Evolutionary conservation across 2,113 vertebrate genomes (phyloP).

Genomic region (Chlorocebus sabaeus): DNA sequence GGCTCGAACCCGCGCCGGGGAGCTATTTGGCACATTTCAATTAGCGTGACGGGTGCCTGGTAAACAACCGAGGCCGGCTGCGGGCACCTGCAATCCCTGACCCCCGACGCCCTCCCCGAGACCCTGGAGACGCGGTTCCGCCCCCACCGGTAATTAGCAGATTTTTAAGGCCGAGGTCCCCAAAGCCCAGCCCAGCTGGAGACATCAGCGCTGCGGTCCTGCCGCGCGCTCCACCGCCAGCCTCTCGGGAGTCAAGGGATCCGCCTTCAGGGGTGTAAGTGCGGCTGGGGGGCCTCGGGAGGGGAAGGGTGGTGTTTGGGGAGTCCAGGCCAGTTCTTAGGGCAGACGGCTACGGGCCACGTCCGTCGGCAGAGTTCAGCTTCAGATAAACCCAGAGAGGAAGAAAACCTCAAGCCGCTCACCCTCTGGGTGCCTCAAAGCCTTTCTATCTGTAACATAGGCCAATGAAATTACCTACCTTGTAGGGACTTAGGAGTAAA

Average conservation of each 20-base stretch:
- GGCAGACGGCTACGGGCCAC: background rate
- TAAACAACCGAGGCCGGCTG: background rate
- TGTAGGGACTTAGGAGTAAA: background rate
- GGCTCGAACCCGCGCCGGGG: accelerated
- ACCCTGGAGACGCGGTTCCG: accelerated
- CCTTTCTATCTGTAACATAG: background rate
- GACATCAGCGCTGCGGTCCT: background rate
- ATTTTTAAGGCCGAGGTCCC: background rate
- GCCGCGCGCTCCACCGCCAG: accelerated
- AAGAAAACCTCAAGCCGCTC: background rate
- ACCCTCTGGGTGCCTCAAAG: background rate
- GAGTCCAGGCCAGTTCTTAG: background rate
- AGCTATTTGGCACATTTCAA: constrained; percentile 32
- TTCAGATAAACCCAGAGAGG: background rate
- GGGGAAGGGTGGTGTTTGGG: background rate
- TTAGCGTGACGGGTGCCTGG: background rate
- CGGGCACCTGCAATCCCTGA: accelerated
- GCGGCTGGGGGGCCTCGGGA: background rate
- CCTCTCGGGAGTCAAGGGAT: background rate
- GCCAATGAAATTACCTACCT: background rate
- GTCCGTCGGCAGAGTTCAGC: background rate
- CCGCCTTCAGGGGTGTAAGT: background rate
- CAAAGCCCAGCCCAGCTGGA: accelerated
- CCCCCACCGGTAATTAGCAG: background rate
- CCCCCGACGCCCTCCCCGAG: background rate